Base-by-base conservation (phyloP, 2,888 invertebrate genomes). In the Trichogramma dendrolimi region DNA sequence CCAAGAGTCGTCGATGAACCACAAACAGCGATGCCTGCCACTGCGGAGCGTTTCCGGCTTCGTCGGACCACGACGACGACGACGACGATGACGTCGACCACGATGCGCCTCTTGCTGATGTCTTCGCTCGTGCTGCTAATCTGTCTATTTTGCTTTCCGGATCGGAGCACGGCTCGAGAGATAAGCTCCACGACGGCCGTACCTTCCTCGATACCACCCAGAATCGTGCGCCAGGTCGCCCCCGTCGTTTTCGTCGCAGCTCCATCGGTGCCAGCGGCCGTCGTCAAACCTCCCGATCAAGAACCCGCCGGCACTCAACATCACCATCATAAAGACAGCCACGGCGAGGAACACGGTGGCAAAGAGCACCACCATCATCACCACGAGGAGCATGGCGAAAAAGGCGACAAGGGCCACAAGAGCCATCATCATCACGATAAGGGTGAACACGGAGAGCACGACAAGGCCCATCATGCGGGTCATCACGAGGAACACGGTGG, bases 321-420 rank as follows among this genome's bases (percentile, higher is more conserved):
- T 52, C 52, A 50, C 11, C 59, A 59, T 38, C 54, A 60, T 49
- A 63, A 83, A 64, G 75, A 73, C 60, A 78, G 80, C 66, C 83
- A 84, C 69, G 84, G 85, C 70, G 87, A 87, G 73, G 81, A 82
- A 59, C 88, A 87, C 14, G 88, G 87, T n/a, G 89, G 90, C 1
- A 83, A 86, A 69, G 85, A 86, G 62, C 86, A 88, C 71, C 86
- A 87, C 69, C 83, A 83, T 2, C 84, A 87, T 62, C 87, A 89
- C 71, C 86, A 88, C 73, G 83, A 85, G 63, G 85, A 86, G 46
- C 85, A 90, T 72, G 90, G 88, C 0, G 87, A 88, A 66, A 90
- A 92, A 73, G 89, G 87, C 0, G 89, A 90, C 63, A 91, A 91
- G 71, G 92, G 91, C 0, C 87, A 90, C 80, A 88, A 89, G 72